Base-by-base conservation (phyloP, 2,888 invertebrate species). In the Elegia similella region DNA sequence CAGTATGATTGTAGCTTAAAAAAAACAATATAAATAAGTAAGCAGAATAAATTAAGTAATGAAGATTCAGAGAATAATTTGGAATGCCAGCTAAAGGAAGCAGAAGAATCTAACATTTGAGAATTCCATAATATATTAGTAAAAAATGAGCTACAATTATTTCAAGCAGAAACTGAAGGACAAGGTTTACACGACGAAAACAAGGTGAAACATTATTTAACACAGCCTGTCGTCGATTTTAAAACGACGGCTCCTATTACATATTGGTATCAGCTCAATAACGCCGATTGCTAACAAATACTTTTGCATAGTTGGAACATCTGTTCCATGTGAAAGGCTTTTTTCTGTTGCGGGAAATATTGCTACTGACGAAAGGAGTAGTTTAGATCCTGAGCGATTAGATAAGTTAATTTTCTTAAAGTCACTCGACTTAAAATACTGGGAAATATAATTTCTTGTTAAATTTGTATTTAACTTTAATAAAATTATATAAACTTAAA, bases 281-380 rank as follows among this genome's bases (percentile, higher is more conserved):
- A 61, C 56, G 34, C 61, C 60, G 56, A 65, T 64, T 60, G 63
- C 58, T 48, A 62, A 59, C 56, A 64, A 59, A 59, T 65, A 65
- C 57, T 59, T 65, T 46, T 58, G 65, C 56, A 63, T 67, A 57
- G 67, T 66, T 57, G 65, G 64, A 63, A 60, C 64, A 65, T 60
- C 62, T 56, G 57, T 64, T 63, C 66, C 64, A 52, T 67, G 66
- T 62, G 65, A 66, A 56, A 64, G 61, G 59, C 62, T 68, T 32
- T 68, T 66, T 44, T 63, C 61, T 43, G 62, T 63, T 63, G 63
- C 66, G 43, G 65, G 62, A 23, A 63, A 66, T 62, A 67, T 67
- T 57, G 63, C 63, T 59, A 65, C 52, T 47, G 66, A 66, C 64
- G 63, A 66, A 59, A 60, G 66, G 7, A 67, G 63, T 59, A 63